These are phyloP conservation scores for Leptopilina myrica DNA, from an alignment of 2,888 invertebrate genomes.

Conservation along the genomic window DNA sequence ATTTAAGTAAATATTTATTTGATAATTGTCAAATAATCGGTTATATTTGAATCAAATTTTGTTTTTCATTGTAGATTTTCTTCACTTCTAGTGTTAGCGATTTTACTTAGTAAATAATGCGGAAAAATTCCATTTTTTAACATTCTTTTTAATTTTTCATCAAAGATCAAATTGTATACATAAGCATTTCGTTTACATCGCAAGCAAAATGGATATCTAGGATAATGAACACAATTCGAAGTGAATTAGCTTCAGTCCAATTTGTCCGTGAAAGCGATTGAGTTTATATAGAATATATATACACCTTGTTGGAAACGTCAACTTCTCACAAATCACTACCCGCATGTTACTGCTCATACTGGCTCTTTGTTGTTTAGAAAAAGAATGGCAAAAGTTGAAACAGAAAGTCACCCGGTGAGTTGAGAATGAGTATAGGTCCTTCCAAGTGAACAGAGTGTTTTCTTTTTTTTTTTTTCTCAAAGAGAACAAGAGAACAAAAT, in stretches of 20 bases:
- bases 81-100: too few relatives aligned
- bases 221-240: not conserved
- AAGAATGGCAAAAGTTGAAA: constrained; percentile 51
- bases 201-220: not conserved
- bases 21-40: too few relatives aligned
- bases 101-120: too few relatives aligned
- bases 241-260: constrained; percentile 2
- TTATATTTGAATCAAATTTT: too few relatives aligned
- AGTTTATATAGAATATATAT: not conserved
- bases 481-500: constrained; percentile 48
- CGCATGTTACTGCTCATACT: constrained; percentile 13
- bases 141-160: too few relatives aligned
- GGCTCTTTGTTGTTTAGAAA: constrained; percentile 19
- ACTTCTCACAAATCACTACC: constrained; percentile 18
- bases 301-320: not conserved
- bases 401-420: constrained; percentile 56
- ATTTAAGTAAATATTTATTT: too few relatives aligned
- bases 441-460: constrained; percentile 23
- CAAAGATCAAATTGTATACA: not conserved
- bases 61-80: too few relatives aligned
- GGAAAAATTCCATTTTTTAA: too few relatives aligned
- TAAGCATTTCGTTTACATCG: not conserved
- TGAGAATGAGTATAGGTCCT: constrained; percentile 45
- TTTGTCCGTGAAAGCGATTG: constrained; percentile 21
- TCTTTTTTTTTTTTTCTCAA: constrained; percentile 39